Percentiles rank a stretch among this genome's conserved stretches.
These are phyloP conservation scores for Bombylius major DNA, from an alignment of 2,888 invertebrate species.

Conservation along the genomic window DNA sequence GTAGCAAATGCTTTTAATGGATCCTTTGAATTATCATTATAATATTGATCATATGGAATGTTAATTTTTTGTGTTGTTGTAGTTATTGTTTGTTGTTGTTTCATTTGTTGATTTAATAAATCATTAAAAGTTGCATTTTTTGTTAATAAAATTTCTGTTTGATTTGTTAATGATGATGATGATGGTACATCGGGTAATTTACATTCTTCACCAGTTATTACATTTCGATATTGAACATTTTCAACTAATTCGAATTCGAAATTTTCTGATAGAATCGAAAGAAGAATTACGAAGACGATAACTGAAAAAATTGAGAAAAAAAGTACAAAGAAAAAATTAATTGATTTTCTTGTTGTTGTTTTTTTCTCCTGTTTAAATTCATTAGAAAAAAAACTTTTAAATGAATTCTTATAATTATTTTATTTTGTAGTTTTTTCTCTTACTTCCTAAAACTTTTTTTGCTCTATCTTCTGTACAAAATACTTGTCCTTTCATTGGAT, in stretches of 20 bases:
- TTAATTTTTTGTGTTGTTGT: slow-evolving; percentile 22
- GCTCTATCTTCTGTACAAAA: slow-evolving; percentile 58
- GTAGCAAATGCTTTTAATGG: too few relatives aligned
- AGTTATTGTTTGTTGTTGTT: slow-evolving; percentile 10
- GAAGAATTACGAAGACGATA: slow-evolving; percentile 45
- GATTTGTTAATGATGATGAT: background rate
- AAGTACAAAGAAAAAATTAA: too few relatives aligned
- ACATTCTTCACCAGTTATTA: slow-evolving; percentile 5
- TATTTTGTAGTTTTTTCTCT: slow-evolving; percentile 2
- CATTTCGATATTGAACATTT: slow-evolving; percentile 6
- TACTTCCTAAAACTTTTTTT: slow-evolving; percentile 46
- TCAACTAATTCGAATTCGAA: slow-evolving; percentile 47
- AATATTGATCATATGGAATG: background rate
- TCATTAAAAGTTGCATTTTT: too few relatives aligned
- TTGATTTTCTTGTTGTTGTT: too few relatives aligned
- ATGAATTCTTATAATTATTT: background rate
- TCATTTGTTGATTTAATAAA: too few relatives aligned
- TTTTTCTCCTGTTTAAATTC: too few relatives aligned
- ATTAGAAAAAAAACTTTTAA: background rate
- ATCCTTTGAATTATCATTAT: background rate
- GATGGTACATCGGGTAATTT: background rate
- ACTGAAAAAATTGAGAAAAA: slow-evolving; percentile 15
- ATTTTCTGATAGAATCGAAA: slow-evolving; percentile 49
- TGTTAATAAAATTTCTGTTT: background rate
- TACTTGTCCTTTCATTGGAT: slow-evolving; percentile 56